Evolutionary conservation across 2,113 vertebrate species (phyloP), one percentile per base, ranked within the genome.

Genomic region (Bubo scandiacus): DNA sequence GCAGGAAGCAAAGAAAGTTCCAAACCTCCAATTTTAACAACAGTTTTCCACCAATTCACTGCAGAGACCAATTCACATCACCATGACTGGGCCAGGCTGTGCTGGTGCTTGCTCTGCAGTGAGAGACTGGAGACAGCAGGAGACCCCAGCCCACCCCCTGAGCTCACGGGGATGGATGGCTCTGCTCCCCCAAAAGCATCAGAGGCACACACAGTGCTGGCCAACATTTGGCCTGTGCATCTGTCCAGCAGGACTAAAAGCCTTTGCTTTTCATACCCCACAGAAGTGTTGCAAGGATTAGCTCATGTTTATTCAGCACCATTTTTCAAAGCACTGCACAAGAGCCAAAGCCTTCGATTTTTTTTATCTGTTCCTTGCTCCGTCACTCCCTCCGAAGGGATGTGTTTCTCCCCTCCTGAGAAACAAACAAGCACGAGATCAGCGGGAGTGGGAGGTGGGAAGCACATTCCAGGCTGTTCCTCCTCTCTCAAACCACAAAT

Each of bases 241-340:
- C 40, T 81, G 34, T 81, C 61, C 73, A 80, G 62, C 58, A 91
- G n/a, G n/a, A 79, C 79, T 51, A 27, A 90, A 75, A 81, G 66
- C 49, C 29, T 89, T 54, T 94, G 70, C 62, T 89, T 97, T 88
- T 87, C 74, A 70, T 80, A 63, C 81, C 81, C 85, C 81, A 86
- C 81, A 51, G 40, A 66, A 87, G 70, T 23, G 51, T 54, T 67
- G 47, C 81, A 91, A 82, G 20, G 11, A 94, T 95, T 73, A 91
- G 66, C 63, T 96, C 89, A 91, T 96, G 63, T 92, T 96, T 95
- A 95, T 86, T 92, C 89, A 95, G 67, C 84, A 90, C 74, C 78
- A 1, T 34, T 91, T 96, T 86, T 91, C 91, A 97, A 97, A 97
- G 89, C 9, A 1, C 81, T 62, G 89, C 78, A 65, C 16, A 12